Conservation (phyloP, 2,113 vertebrate genomes). For the Mobula hypostoma region DNA sequence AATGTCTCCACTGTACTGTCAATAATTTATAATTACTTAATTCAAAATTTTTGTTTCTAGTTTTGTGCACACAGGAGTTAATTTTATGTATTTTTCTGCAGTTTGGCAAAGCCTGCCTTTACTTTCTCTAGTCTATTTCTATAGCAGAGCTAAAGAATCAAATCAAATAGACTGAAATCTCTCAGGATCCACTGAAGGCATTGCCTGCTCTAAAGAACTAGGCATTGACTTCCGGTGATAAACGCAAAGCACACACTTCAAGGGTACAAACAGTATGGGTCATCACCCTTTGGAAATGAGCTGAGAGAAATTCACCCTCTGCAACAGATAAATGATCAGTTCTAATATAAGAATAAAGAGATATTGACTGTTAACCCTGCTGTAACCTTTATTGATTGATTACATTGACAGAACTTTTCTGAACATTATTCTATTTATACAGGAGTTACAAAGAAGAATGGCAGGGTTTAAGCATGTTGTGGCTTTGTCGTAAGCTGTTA, state of each 20-base stretch:
- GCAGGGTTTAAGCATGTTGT: neutral
- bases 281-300: constrained; percentile 23
- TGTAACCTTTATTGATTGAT: constrained; percentile 11
- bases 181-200: neutral
- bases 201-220: neutral
- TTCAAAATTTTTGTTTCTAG: neutral
- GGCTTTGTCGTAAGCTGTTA: neutral
- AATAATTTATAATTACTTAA: neutral
- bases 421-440: constrained; percentile 18
- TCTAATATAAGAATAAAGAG: constrained; percentile 30
- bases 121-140: neutral
- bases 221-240: neutral
- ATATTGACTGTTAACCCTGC: constrained; percentile 24
- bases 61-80: neutral
- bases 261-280: neutral
- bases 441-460: constrained; percentile 12
- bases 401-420: constrained; percentile 5
- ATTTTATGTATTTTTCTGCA: neutral
- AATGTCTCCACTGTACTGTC: neutral
- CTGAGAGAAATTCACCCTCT: constrained; percentile 17
- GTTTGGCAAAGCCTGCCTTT: neutral
- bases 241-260: constrained; percentile 15
- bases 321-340: constrained; percentile 22
- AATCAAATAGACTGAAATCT: neutral
- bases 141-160: neutral